Evolutionary conservation across 2,888 invertebrate genomes (phyloP).

Genomic region (Syritta pipiens): DNA sequence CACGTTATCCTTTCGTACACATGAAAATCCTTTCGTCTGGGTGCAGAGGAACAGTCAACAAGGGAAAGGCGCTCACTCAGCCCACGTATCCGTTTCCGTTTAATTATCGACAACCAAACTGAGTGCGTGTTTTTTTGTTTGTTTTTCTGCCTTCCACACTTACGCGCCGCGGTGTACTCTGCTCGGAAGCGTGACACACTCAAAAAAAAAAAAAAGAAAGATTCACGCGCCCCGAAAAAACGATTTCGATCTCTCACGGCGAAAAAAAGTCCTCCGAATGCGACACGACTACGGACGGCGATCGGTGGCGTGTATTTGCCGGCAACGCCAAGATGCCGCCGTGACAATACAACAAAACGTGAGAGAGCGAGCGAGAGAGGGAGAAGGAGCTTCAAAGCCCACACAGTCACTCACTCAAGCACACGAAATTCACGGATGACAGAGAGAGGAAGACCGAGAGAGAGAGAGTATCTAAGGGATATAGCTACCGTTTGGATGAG

Average conservation of each 20-base stretch:
- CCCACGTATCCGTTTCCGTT: constrained; percentile 39
- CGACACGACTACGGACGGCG: constrained; percentile 43
- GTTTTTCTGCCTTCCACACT: constrained; percentile 33
- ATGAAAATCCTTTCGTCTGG: no score
- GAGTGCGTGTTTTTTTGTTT: constrained; percentile 10
- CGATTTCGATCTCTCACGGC: constrained; percentile 48
- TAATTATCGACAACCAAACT: constrained; percentile 16
- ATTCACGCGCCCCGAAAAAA: constrained; percentile 28
- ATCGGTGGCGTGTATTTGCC: constrained; percentile 54
- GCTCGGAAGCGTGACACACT: constrained; percentile 28
- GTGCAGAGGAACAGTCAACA: no score
- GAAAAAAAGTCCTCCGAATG: constrained; percentile 67
- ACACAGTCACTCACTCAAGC: constrained; percentile 38
- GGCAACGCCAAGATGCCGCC: constrained; percentile 44
- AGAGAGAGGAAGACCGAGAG: no score
- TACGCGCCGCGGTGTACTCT: constrained; percentile 50
- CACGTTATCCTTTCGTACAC: no score
- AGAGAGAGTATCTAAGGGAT: no score
- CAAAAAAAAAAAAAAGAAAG: constrained; percentile 32
- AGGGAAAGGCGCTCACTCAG: not conserved
- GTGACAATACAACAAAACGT: constrained; percentile 24
- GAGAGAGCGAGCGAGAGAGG: constrained; percentile 26
- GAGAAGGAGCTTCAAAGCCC: constrained; percentile 58
- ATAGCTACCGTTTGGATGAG: no score
- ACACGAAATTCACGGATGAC: constrained; percentile 25